Evolutionary conservation across 37 sponge, comb jelly and placozoan genomes (phyloP), one percentile per base, ranked within the genome.

Genomic region (Cladorhizidae sp.): DNA sequence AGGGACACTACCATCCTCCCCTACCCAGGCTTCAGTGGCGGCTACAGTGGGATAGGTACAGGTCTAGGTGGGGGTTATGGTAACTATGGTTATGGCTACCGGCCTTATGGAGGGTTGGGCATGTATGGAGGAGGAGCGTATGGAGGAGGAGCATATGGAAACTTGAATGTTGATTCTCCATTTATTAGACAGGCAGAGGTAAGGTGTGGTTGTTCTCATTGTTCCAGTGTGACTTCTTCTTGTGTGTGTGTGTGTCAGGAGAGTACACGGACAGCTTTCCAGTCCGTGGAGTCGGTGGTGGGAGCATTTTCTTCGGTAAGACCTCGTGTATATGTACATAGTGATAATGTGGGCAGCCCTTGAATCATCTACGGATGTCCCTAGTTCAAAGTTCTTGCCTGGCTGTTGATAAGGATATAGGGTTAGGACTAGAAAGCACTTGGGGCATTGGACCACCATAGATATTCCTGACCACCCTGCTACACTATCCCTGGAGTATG

Each of bases 221-320:
- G 56, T 54, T 29, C 7, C 25, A 45, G 2, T 74, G 21, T 12
- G 58, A 12, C 20, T 36, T 45, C 40, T 12, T 43, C 11, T 70
- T 39, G 17, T 37, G 28, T 6, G 7, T 38, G 15, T 70, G 12
- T 49, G 3, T 64, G 14, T 3, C 38, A 88, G 87, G 92, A 91
- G 65, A 78, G 84, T 14, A 83, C 92, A 8, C 62, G 92, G 33
- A 20, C 80, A 40, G 83, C 92, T 35, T 91, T 91, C 57, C 84
- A 87, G 63, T 91, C 92, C 5, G 92, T 91, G 32, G 92, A 87
- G 64, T 86, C 88, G 20, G 88, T 91, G 9, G 92, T 91, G 35
- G 87, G 92, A 74, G 88, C 92, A 29, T 52, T 86, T 74, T 82
- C 85, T 37, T 91, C 92, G 7, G 92, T 90, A 57, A 88, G 89